Base-by-base conservation (phyloP, 2,113 vertebrate genomes). In the Gila orcuttii region DNA sequence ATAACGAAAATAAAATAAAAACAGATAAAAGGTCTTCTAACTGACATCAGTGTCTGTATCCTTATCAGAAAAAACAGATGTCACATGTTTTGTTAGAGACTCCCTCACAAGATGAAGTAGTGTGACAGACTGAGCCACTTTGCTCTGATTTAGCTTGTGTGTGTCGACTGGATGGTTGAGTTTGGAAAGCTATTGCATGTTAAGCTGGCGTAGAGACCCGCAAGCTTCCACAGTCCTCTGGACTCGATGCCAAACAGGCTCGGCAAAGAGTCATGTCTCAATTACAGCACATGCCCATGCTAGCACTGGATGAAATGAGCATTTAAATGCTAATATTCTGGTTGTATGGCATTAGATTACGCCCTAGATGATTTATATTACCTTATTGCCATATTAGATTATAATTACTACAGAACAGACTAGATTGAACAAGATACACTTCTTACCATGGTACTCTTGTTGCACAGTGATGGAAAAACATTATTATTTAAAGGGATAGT, bases 261-360 rank as follows among this genome's bases (percentile, higher is more conserved):
- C 36, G 39, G 68, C 33, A 11, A 39, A n/a, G 36, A 71, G 52
- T 36, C 23, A 45, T 50, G 21, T 81, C 15, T 81, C n/a, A 45
- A 45, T 47, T 66, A 45, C 59, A 23, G 39, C 39, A 66, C 36
- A 81, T 31, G 8, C 45, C 28, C 74, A 77, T 15, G 47, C 42
- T 81, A 81, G 25, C 39, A 64, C 36, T 42, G 59, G 7, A 45
- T 66, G n/a, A 81, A 50, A 42, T 42, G 28, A 39, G 33, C 57
- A 62, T 79, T 79, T 79, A 60, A 42, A 79, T 79, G 77, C 55
- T 79, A 60, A 79, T 79, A 59, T 62, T 79, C 55, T 42, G 33
- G 6, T 79, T 60, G 33, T 57, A 62, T 60, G 7, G 28, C 25
- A 45, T 76, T 79, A 79, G 57, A 62, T 79, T 60, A 60, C 6